Evolutionary conservation across 1,140 invertebrate genomes (phyloP).

Genomic region (Drosophila rhopaloa): DNA sequence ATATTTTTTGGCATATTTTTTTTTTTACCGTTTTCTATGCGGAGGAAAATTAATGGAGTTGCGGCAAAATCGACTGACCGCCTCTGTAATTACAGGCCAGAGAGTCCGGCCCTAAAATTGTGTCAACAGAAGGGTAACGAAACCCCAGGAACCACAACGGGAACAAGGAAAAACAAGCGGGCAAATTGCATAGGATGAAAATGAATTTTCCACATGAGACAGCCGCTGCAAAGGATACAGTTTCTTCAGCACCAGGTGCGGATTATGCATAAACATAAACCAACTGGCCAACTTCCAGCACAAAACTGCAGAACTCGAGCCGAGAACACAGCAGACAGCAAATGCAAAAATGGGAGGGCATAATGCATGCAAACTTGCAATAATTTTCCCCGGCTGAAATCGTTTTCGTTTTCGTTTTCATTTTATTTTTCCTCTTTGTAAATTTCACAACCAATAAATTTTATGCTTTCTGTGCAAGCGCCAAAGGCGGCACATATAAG

Average conservation of each 20-base stretch:
- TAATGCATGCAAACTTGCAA: constrained; percentile 80
- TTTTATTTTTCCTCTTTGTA: constrained; percentile 47
- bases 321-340: constrained; percentile 5
- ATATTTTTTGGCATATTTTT: constrained; percentile 22
- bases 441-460: constrained; percentile 78
- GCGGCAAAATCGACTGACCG: constrained; percentile 34
- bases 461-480: constrained; percentile 56
- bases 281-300: constrained; percentile 26
- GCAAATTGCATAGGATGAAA: constrained; percentile 53
- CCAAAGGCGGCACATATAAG: constrained; percentile 8
- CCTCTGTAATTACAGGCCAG: constrained; percentile 33
- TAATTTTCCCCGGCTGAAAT: constrained; percentile 66
- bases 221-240: constrained; percentile 19
- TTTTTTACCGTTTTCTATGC: constrained; percentile 33
- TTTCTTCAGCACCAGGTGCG: constrained; percentile 44
- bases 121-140: constrained; percentile 28
- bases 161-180: constrained; percentile 17
- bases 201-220: constrained; percentile 54
- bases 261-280: constrained; percentile 61
- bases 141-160: constrained; percentile 7
- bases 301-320: constrained; percentile 16
- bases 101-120: constrained; percentile 23
- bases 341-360: constrained; percentile 33
- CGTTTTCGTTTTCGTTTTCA: constrained; percentile 57
- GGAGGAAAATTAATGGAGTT: constrained; percentile 52